These are phyloP conservation scores for Cairina moschata DNA, from an alignment of 2,113 vertebrate genomes.

Conservation along the genomic window DNA sequence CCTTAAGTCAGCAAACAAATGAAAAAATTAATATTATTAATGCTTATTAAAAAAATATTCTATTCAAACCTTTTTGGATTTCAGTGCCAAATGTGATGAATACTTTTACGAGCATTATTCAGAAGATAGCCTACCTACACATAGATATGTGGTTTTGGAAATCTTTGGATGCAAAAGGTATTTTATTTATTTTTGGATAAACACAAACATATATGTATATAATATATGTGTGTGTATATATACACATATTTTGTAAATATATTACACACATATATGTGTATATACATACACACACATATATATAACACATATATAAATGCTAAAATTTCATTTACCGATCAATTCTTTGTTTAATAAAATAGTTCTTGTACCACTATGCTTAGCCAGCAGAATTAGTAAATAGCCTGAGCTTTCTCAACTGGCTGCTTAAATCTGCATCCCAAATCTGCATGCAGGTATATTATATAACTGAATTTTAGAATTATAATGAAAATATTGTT, in stretches of 20 bases:
- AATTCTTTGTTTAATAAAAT: background rate
- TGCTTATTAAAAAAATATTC: background rate
- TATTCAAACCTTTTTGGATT: background rate
- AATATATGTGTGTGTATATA: background rate
- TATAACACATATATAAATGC: fast-evolving
- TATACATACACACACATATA: background rate
- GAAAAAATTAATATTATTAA: background rate
- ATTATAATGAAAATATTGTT: background rate
- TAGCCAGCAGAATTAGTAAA: background rate
- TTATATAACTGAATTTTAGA: background rate
- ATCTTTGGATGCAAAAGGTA: background rate
- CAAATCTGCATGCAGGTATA: background rate
- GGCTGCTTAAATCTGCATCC: background rate
- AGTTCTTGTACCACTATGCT: background rate
- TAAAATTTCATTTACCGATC: background rate
- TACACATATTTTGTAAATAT: background rate
- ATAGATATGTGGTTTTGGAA: background rate
- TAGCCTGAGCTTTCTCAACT: background rate
- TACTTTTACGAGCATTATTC: background rate
- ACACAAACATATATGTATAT: background rate
- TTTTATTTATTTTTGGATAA: background rate
- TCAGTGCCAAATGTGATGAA: background rate
- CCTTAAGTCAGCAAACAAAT: background rate
- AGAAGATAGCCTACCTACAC: background rate
- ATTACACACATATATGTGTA: too few species aligned